Conservation (phyloP, 37 sponge, comb jelly and placozoan genomes). For the Aplysina aerophoba region DNA sequence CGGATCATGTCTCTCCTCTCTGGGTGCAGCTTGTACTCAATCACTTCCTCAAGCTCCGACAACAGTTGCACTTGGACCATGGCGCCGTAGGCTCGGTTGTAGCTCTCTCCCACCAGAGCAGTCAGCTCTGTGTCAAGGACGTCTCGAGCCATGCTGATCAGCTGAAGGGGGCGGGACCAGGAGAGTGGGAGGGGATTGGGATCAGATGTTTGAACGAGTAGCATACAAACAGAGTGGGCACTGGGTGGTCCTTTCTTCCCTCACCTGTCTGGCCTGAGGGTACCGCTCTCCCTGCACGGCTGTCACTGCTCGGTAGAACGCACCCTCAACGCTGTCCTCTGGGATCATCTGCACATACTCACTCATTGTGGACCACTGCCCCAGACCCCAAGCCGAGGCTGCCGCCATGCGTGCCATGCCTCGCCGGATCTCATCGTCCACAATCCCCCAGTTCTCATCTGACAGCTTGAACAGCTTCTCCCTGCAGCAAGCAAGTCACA, state of each 20-base stretch:
- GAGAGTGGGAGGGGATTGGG: background rate
- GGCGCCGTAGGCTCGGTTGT: slow-evolving; percentile 93
- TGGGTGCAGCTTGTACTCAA: slow-evolving; percentile 64
- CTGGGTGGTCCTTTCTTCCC: background rate
- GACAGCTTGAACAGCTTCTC: slow-evolving; percentile 73
- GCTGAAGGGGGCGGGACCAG: slow-evolving; percentile 20
- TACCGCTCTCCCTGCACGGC: slow-evolving; percentile 72
- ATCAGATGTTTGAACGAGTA: background rate
- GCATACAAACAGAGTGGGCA: background rate
- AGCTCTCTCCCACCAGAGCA: slow-evolving; percentile 94
- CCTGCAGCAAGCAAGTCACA: slow-evolving; percentile 39
- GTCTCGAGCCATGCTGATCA: slow-evolving; percentile 55
- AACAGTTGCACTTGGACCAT: slow-evolving; percentile 93
- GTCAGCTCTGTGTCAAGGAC: slow-evolving; percentile 93
- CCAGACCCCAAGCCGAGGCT: slow-evolving; percentile 95
- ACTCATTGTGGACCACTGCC: slow-evolving; percentile 87
- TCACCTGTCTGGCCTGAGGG: slow-evolving; percentile 70
- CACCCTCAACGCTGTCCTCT: slow-evolving; percentile 58
- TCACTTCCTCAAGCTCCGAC: slow-evolving; percentile 96
- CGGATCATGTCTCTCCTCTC: slow-evolving; percentile 73
- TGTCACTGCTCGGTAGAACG: slow-evolving; percentile 85
- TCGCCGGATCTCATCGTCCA: slow-evolving; percentile 70
- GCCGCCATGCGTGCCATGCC: slow-evolving; percentile 92
- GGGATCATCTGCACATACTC: slow-evolving; percentile 82
- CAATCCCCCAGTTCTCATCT: slow-evolving; percentile 78